Evolutionary conservation across 2,888 invertebrate species (phyloP).

Genomic region (Noctuana brunneofusca): DNA sequence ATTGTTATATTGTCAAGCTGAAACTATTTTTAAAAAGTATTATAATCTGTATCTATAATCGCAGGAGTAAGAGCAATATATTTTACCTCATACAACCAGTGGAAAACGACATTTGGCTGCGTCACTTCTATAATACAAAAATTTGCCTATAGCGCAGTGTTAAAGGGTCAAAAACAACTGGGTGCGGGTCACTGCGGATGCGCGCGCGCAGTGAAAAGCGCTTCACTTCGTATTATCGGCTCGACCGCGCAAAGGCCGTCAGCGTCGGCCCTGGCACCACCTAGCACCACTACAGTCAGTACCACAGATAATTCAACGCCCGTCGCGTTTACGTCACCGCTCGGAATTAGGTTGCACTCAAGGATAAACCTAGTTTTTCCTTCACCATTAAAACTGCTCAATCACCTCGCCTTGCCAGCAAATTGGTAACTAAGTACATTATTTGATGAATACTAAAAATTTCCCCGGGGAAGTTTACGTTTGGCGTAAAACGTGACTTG

Average conservation of each 20-base stretch:
- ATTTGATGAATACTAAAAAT: not conserved
- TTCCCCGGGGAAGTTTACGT: not conserved
- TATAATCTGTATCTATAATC: too few species aligned
- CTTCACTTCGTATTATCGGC: conserved; percentile 53
- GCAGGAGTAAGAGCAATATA: too few species aligned
- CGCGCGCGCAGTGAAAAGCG: conserved; percentile 3
- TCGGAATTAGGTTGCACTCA: conserved; percentile 41
- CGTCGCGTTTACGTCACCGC: conserved; percentile 49
- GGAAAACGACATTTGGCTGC: too few species aligned
- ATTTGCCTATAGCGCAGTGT: not conserved
- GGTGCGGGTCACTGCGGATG: not conserved
- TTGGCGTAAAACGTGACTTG: not conserved
- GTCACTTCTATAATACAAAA: too few species aligned
- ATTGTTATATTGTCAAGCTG: too few species aligned
- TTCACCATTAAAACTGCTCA: conserved; percentile 5
- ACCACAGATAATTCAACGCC: conserved; percentile 61
- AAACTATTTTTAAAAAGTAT: too few species aligned
- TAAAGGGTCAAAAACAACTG: too few species aligned
- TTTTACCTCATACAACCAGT: too few species aligned
- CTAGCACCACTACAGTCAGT: conserved; percentile 52
- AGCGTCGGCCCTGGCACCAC: conserved; percentile 61
- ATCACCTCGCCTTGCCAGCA: not conserved
- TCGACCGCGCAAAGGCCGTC: conserved; percentile 61
- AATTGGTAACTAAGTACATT: not conserved
- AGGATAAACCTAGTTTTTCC: conserved; percentile 43